Base-by-base conservation (phyloP, 2,888 invertebrate genomes). In the Chouioia cunea region DNA sequence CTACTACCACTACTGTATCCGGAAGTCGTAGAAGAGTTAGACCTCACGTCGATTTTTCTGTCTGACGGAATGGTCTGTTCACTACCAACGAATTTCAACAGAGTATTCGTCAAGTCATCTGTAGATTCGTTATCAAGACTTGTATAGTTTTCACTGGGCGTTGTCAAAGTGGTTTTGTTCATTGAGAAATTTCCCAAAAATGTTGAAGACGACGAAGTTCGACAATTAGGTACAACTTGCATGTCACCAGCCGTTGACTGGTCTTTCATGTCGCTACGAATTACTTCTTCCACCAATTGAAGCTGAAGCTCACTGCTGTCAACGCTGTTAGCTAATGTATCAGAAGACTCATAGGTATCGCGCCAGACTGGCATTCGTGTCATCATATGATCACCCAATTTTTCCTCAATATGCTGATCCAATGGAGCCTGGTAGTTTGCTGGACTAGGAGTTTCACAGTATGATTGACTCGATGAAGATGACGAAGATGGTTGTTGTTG, bases 381-480 rank as follows among this genome's bases (percentile, higher is more conserved):
- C 4, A 79, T 70, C 2, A 79, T 68, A 16, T 78, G 65, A 0
- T 73, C 47, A 36, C 71, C 76, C n/a, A 80, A 65, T 22, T 74
- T 77, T 2, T 80, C 77, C 20, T 80, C 80, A 14, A 74, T 16
- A 36, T 64, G 76, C 0, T 70, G 75, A n/a, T 74, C 78, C 52
- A 79, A 14, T 0, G 76, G 64, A 53, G 56, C 70, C 12, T 76
- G 78, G 56, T 79, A 82, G 53, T 76, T 78, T n/a, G 67, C 64
- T 0, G 84, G 82, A 63, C 82, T 84, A 0, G 78, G 76, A 0
- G 78, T 78, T 8, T 81, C 79, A 22, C 76, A 71, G 70, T 78
- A 81, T 0, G 81, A 82, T 23, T 79, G 78, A 60, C 74, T 79
- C 10, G 81, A 82, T 1, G 83, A 81, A 0, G 80, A 79, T 6